phyloP scores from a whole-genome alignment of 2,797 vertebrate genomes.

The Coracias cyanogaster region DNA sequence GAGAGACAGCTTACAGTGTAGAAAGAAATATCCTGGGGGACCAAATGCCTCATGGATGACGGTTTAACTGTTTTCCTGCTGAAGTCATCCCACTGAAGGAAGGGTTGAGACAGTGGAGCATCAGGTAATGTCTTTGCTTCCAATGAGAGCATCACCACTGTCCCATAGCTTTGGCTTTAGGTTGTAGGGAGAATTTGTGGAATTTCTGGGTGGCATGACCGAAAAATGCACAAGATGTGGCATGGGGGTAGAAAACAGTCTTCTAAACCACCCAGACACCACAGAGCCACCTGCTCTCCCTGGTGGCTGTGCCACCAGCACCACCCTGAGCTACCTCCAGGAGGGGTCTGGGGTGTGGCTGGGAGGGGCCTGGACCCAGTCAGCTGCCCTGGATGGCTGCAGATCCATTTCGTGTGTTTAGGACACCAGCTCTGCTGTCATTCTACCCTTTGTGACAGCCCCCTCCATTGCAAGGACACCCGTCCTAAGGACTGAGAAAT shows the following conservation, averaged over 20 bases:
- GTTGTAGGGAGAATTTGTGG: background rate
- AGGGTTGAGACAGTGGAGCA: background rate
- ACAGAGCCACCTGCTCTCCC: background rate
- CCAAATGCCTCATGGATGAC: background rate
- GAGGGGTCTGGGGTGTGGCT: background rate
- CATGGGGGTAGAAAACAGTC: background rate
- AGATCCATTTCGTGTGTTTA: background rate
- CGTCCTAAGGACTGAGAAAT: background rate
- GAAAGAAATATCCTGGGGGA: background rate
- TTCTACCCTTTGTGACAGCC: background rate
- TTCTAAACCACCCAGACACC: background rate
- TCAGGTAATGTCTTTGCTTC: background rate
- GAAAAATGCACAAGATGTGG: background rate
- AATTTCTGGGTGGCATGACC: background rate
- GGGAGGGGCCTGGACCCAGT: background rate
- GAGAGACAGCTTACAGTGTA: background rate
- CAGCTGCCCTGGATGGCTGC: background rate
- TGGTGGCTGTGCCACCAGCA: background rate
- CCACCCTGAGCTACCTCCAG: background rate
- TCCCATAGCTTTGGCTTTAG: background rate
- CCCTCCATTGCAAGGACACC: background rate
- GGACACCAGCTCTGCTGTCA: background rate
- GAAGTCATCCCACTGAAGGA: background rate
- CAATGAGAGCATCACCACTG: rapidly evolving
- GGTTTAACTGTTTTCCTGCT: background rate